Percentiles rank a stretch among this genome's conserved stretches.
These are phyloP conservation scores for Heteromurus nitidus DNA, from an alignment of 2,888 invertebrate genomes.

Conservation along the genomic window DNA sequence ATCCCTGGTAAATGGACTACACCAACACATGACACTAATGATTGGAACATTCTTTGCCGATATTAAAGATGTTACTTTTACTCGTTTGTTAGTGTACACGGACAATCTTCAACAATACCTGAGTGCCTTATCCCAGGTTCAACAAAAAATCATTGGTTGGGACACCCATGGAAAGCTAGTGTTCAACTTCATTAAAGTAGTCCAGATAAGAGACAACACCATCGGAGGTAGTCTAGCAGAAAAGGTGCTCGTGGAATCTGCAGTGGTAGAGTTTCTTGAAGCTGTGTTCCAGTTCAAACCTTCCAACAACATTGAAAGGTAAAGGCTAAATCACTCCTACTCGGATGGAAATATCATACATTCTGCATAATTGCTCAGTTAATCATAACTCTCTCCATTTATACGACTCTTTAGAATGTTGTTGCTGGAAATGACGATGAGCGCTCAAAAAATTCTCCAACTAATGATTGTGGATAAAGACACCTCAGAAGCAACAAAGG, in stretches of 20 bases:
- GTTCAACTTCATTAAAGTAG: neutral
- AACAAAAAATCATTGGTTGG: constrained; percentile 3
- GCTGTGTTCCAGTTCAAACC: neutral
- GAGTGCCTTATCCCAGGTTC: neutral
- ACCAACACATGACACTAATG: neutral
- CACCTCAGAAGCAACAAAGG: neutral
- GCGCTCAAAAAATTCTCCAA: constrained; percentile 12
- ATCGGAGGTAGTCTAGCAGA: neutral
- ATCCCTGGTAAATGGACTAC: neutral
- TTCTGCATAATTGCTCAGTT: too few species aligned
- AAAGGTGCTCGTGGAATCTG: neutral
- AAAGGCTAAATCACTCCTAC: too few species aligned
- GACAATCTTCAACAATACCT: neutral
- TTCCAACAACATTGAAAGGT: neutral
- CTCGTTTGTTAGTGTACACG: neutral
- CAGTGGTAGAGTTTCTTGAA: neutral
- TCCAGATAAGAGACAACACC: too few species aligned
- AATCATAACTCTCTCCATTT: too few species aligned
- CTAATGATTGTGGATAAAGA: neutral
- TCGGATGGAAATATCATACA: too few species aligned
- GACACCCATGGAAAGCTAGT: constrained; percentile 10
- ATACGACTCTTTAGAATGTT: neutral
- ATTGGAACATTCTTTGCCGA: neutral
- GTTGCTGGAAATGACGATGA: neutral
- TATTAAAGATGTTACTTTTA: too few species aligned